phyloP scores from a whole-genome alignment of 2,888 invertebrate species.

The Calliscelio sp. region DNA sequence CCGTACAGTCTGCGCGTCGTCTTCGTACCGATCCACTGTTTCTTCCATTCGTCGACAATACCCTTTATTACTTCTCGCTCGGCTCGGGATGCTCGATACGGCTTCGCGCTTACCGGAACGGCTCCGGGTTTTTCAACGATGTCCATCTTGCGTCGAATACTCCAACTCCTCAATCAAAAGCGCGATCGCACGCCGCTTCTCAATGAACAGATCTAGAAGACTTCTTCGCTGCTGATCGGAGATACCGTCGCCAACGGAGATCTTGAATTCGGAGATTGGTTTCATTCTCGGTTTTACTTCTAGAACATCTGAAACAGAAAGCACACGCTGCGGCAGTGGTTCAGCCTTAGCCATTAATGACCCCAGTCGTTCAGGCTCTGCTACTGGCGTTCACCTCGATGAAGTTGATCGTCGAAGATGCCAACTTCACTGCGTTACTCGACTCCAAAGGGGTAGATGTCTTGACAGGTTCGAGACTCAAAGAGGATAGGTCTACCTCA shows the following conservation, averaged over 20 bases:
- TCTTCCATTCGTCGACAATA: slow-evolving; percentile 4
- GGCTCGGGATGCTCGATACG: neutral
- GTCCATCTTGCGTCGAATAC: slow-evolving; percentile 2
- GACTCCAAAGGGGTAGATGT: too few species aligned
- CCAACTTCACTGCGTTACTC: slow-evolving; percentile 26
- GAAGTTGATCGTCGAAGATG: slow-evolving; percentile 72
- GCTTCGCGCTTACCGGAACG: neutral
- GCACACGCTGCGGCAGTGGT: too few species aligned
- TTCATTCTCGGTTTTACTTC: too few species aligned
- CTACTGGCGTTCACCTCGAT: slow-evolving; percentile 47
- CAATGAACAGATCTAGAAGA: neutral
- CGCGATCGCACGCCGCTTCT: neutral
- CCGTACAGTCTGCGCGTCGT: neutral
- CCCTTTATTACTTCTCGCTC: neutral
- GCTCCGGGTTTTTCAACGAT: neutral
- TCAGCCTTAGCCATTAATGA: too few species aligned
- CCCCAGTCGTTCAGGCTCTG: neutral
- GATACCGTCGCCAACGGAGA: too few species aligned
- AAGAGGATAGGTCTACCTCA: slow-evolving; percentile 4
- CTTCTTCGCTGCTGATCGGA: too few species aligned
- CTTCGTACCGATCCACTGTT: neutral
- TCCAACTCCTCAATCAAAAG: neutral
- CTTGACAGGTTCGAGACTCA: slow-evolving; percentile 58
- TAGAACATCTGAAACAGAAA: too few species aligned
- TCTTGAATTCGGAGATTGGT: too few species aligned